phyloP scores from a whole-genome alignment of 2,113 vertebrate genomes.

The Myotis davidii region DNA sequence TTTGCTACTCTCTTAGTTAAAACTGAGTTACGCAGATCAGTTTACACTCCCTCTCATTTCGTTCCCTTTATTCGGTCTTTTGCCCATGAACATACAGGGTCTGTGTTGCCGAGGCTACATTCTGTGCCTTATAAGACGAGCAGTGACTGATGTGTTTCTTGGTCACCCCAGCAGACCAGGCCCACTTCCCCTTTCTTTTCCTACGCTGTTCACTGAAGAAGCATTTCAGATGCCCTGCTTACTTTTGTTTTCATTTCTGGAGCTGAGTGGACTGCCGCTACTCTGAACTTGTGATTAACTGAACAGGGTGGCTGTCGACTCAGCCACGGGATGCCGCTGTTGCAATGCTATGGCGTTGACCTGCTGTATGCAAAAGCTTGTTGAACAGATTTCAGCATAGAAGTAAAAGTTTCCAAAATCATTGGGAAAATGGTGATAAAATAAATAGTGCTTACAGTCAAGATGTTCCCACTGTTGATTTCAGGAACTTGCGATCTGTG shows the following conservation, averaged over 20 bases:
- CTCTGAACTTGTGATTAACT: background rate
- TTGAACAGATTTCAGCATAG: constrained; percentile 23
- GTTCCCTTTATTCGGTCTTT: background rate
- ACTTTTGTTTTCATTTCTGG: constrained; percentile 38
- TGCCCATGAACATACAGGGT: background rate
- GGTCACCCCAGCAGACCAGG: background rate
- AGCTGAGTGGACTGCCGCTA: background rate
- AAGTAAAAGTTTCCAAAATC: background rate
- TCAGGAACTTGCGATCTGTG: background rate
- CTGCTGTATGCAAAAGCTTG: background rate
- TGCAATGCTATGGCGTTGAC: constrained; percentile 8
- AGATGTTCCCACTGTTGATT: background rate
- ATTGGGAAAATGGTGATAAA: constrained; percentile 52
- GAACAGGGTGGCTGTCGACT: constrained; percentile 33
- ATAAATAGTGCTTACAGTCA: background rate
- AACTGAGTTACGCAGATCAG: background rate
- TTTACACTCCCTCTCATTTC: background rate
- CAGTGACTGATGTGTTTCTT: constrained; percentile 36
- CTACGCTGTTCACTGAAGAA: constrained; percentile 49
- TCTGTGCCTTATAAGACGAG: constrained; percentile 36
- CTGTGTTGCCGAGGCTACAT: constrained; percentile 8
- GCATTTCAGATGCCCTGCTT: background rate
- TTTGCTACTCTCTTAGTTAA: background rate
- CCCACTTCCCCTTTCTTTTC: background rate
- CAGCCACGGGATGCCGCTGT: background rate